phyloP scores from a whole-genome alignment of 2,888 invertebrate genomes.

The Leucoptera coffeella region DNA sequence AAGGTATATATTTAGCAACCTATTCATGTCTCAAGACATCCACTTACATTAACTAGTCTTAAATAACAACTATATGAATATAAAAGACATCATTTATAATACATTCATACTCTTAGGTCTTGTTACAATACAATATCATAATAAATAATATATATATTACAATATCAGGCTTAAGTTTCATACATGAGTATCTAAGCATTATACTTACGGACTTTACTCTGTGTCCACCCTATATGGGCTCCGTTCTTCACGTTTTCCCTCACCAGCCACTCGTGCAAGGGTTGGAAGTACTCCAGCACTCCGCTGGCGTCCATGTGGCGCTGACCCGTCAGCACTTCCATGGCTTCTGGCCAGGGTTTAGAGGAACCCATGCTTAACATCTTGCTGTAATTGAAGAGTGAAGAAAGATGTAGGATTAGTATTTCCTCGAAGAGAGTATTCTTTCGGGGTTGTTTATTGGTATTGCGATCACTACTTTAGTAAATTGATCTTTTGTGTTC shows the following conservation, averaged over 20 bases:
- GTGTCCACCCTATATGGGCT: constrained; percentile 55
- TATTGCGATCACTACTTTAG: too few species aligned
- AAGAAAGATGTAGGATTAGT: too few species aligned
- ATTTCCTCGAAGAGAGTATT: too few species aligned
- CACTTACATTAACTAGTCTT: too few species aligned
- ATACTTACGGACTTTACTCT: constrained; percentile 33
- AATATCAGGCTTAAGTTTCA: neutral
- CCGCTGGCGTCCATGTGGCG: constrained; percentile 64
- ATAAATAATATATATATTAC: neutral
- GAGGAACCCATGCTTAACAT: constrained; percentile 61
- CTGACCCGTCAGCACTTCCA: constrained; percentile 65
- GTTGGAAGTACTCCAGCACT: constrained; percentile 66
- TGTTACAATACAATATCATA: neutral
- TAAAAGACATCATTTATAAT: neutral
- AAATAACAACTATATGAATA: too few species aligned
- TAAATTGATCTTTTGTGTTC: too few species aligned
- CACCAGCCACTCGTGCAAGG: constrained; percentile 61
- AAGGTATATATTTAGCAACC: too few species aligned
- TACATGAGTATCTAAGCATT: neutral
- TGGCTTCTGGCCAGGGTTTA: constrained; percentile 67
- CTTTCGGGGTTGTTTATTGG: too few species aligned
- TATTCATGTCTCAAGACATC: too few species aligned
- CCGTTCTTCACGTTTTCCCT: constrained; percentile 58
- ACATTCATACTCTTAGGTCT: too few species aligned
- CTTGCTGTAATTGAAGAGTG: too few species aligned